Conservation (phyloP, 23 tunicate species). For the Ascidia mentula region DNA sequence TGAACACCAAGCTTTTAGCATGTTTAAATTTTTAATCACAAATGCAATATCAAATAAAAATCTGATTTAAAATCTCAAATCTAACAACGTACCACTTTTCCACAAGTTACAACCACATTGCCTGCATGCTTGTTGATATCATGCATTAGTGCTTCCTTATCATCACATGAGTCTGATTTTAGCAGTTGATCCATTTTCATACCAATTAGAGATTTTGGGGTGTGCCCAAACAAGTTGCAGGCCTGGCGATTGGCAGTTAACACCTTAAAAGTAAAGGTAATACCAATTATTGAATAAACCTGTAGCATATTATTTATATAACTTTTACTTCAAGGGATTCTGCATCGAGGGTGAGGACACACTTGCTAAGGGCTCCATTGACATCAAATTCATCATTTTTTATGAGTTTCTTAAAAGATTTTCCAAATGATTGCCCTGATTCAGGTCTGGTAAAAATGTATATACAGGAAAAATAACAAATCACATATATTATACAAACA, state of each 20-base stretch:
- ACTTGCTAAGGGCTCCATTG: constrained; percentile 9
- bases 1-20: too few species aligned
- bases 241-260: constrained; percentile 60
- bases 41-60: background rate
- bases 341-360: constrained; percentile 36
- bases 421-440: constrained; percentile 26
- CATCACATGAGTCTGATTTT: background rate
- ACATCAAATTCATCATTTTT: constrained; percentile 6
- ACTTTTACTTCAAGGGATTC: constrained; percentile 8
- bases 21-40: background rate
- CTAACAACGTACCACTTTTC: constrained; percentile 50
- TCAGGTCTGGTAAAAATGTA: constrained; percentile 19
- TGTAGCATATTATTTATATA: background rate
- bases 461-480: background rate
- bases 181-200: constrained; percentile 30
- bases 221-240: constrained; percentile 38
- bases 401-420: constrained; percentile 16
- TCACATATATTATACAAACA: background rate
- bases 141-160: constrained; percentile 33
- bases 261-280: constrained; percentile 19
- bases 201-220: constrained; percentile 30
- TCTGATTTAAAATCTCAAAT: too few species aligned
- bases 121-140: constrained; percentile 23
- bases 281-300: background rate
- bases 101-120: constrained; percentile 31